A percentile compares a stretch with the other conserved stretches of the same genome.
phyloP scores from a whole-genome alignment of 2,797 vertebrate species.

The Tauraco hartlaubi region DNA sequence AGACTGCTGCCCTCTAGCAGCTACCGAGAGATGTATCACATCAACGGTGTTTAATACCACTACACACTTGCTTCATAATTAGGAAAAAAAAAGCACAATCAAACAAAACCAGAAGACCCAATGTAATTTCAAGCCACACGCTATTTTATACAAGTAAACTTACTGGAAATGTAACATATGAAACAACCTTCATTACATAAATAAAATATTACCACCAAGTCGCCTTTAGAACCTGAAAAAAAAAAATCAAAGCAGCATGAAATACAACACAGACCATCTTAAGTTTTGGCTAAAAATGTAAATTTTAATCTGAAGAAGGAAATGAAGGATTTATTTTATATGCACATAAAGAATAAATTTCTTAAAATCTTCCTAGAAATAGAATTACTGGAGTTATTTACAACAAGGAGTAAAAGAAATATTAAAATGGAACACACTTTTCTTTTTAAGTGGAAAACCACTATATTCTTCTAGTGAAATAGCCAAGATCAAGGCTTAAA shows the following conservation, averaged over 20 bases:
- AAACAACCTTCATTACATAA: neutral
- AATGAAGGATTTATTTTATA: slow-evolving; percentile 64
- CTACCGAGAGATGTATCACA: neutral
- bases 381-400: slow-evolving; percentile 50
- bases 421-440: slow-evolving; percentile 47
- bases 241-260: neutral
- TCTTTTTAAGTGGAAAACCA: slow-evolving; percentile 37
- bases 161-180: slow-evolving; percentile 49
- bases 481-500: neutral
- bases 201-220: neutral
- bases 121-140: neutral
- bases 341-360: slow-evolving; percentile 10
- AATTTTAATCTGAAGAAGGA: slow-evolving; percentile 47
- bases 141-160: neutral
- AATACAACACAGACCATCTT: neutral
- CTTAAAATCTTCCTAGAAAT: slow-evolving; percentile 51
- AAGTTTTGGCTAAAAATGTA: neutral
- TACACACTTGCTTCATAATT: neutral
- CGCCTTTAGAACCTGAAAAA: neutral
- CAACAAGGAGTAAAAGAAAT: neutral
- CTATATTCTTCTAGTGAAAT: neutral
- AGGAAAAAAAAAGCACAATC: neutral
- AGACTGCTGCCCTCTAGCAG: slow-evolving; percentile 72
- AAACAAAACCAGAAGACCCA: neutral
- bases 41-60: neutral